A percentile compares a stretch with the other conserved stretches of the same genome.
These are phyloP conservation scores for Drosophila gaucha DNA, from an alignment of 2,888 invertebrate species.

Conservation along the genomic window DNA sequence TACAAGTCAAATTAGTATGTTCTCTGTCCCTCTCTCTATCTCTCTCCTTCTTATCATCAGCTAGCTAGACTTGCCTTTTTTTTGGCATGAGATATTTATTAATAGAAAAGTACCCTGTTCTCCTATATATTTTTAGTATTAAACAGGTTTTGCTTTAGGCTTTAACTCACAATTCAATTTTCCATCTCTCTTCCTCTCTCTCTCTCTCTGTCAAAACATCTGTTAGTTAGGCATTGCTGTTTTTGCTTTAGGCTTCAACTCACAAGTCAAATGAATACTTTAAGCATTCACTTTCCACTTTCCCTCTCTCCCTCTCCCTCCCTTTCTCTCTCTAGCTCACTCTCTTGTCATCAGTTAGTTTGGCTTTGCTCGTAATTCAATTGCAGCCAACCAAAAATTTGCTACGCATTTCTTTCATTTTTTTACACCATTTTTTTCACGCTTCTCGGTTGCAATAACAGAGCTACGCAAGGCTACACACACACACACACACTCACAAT, in stretches of 20 bases:
- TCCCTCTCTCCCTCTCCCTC: background rate
- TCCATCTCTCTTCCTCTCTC: background rate
- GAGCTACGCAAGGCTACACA: constrained; percentile 7
- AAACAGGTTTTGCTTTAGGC: background rate
- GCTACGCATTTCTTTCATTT: constrained; percentile 31
- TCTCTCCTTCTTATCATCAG: background rate
- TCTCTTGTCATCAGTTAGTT: constrained; percentile 18
- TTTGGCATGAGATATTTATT: no score
- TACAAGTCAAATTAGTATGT: background rate
- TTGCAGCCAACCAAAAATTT: constrained; percentile 46
- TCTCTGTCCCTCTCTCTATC: background rate
- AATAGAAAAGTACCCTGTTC: no score
- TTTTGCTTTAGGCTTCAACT: background rate
- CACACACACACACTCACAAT: constrained; percentile 4
- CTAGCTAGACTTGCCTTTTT: no score
- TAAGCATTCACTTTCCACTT: background rate
- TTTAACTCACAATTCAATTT: background rate
- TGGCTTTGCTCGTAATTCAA: constrained; percentile 37
- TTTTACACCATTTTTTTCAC: constrained; percentile 30
- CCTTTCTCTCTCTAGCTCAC: background rate
- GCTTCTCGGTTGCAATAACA: constrained; percentile 27
- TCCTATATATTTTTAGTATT: no score
- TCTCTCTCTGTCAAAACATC: background rate
- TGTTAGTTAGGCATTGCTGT: background rate
- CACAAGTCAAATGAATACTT: background rate